Conservation (phyloP, 1,140 invertebrate genomes). For the Camponotus pennsylvanicus region DNA sequence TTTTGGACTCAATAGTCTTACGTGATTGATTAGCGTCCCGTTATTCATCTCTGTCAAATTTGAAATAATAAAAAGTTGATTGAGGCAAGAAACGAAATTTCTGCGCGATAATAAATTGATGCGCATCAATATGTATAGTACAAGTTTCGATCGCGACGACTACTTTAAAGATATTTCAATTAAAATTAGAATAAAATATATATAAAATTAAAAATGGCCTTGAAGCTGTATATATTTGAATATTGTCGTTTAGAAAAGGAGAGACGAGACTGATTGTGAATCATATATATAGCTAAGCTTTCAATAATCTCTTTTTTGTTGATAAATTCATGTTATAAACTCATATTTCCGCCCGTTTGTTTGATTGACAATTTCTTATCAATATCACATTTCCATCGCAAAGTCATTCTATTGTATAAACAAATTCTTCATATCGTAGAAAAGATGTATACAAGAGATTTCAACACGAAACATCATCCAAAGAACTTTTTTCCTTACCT, state of each 20-base stretch:
- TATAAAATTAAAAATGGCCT: not conserved
- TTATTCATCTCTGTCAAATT: not conserved
- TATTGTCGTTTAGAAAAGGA: conserved; percentile 6
- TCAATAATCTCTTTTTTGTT: conserved; percentile 28
- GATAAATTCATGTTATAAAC: not conserved
- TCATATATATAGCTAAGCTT: not conserved
- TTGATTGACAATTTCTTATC: conserved; percentile 48
- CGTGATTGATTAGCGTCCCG: not conserved
- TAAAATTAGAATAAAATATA: not conserved
- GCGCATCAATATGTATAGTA: not conserved
- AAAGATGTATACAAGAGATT: not conserved
- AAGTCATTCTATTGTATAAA: conserved; percentile 20
- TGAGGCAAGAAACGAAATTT: not conserved
- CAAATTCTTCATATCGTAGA: not conserved
- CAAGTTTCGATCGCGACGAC: not conserved
- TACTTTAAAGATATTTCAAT: conserved; percentile 1
- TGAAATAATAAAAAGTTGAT: not conserved
- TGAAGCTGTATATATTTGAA: not conserved
- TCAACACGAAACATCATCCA: not conserved
- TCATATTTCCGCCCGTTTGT: not conserved
- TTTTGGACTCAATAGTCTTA: not conserved
- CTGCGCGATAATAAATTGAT: conserved; percentile 6
- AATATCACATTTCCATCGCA: conserved; percentile 33
- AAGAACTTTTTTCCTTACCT: not conserved
- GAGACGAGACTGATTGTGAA: not conserved